Evolutionary conservation across 2,888 invertebrate species (phyloP).

Genomic region (Caenorhabditis drosophilae): DNA sequence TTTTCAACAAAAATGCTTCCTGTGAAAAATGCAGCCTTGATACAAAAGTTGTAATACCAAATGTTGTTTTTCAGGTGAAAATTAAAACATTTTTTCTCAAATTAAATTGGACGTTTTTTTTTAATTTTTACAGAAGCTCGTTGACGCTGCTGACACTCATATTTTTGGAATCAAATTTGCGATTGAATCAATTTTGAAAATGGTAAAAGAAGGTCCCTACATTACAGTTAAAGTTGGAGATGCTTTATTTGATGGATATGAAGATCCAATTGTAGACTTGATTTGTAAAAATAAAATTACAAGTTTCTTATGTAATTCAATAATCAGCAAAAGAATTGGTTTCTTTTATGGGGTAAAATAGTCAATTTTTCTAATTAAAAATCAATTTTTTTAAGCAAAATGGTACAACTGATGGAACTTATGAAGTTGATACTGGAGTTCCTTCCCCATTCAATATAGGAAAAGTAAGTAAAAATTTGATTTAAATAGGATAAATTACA

Average conservation of each 20-base stretch:
- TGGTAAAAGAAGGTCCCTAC: constrained; percentile 27
- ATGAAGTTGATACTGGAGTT: constrained; percentile 61
- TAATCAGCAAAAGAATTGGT: constrained; percentile 60
- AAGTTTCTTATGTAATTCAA: constrained; percentile 48
- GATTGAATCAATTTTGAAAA: constrained; percentile 39
- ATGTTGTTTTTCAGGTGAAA: constrained; percentile 62
- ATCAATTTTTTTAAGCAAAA: constrained; percentile 56
- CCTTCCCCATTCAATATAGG: constrained; percentile 48
- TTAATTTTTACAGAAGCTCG: constrained; percentile 46
- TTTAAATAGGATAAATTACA: background rate
- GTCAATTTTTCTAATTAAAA: background rate
- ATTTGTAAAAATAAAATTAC: constrained; percentile 49
- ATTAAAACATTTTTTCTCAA: background rate
- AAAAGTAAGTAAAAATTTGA: constrained; percentile 31
- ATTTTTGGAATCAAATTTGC: constrained; percentile 28
- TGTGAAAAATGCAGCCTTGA: constrained; percentile 54
- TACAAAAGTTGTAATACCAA: constrained; percentile 59
- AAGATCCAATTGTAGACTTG: constrained; percentile 51
- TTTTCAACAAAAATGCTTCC: constrained; percentile 52
- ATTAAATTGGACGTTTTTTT: background rate
- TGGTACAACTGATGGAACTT: constrained; percentile 60
- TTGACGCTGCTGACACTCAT: constrained; percentile 44
- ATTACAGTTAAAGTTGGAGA: constrained; percentile 47
- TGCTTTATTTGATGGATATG: constrained; percentile 65
- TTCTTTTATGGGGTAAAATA: constrained; percentile 60